Evolutionary conservation across 1,140 invertebrate genomes (phyloP), one percentile per base, ranked within the genome.

Genomic region (Dendrolimus punctatus): DNA sequence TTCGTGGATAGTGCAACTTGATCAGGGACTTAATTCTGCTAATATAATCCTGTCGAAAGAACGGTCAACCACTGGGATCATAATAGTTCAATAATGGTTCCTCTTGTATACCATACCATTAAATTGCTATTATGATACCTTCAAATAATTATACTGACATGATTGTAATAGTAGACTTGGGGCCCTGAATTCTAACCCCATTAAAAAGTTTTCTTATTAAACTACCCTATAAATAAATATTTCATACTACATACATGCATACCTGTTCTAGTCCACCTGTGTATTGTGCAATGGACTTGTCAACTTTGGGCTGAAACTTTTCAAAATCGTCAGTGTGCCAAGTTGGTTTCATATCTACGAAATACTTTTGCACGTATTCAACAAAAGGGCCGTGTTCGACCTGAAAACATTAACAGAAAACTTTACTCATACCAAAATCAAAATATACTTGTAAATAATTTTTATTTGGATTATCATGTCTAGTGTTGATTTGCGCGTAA

Each of bases 271-370:
- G 78, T 39, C 97, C 96, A 40, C 97, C 97, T 5, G 96, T 98
- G 69, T 98, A 99, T 75, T 98, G 95, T 23, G 97, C 92, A 8
- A 96, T 83, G 6, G 97, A 98, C 36, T 90, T 87, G 75, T 98
- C 96, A 55, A 87, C 87, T 68, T 87, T 73, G 59, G 72, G 77
- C 53, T 55, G 74, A 60, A 58, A 76, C 68, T 78, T 56, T 63
- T 77, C 53, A 66, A 66, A 57, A 8, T 64, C 64, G 59, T 96
- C 90, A 47, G 90, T 85, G 53, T 93, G 89, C 97, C 97, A 99
- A 42, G 95, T 92, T 4, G 96, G 91, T 64, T 91, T 91, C 64
- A 91, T 88, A 38, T 96, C 91, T 6, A 95, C 91, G 82, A 97
- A 96, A 84, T 95, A 92, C 76, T 90, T 90, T 57, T 90, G 87